These are phyloP conservation scores for Lophius americanus DNA, from an alignment of 2,797 vertebrate species.

Conservation along the genomic window DNA sequence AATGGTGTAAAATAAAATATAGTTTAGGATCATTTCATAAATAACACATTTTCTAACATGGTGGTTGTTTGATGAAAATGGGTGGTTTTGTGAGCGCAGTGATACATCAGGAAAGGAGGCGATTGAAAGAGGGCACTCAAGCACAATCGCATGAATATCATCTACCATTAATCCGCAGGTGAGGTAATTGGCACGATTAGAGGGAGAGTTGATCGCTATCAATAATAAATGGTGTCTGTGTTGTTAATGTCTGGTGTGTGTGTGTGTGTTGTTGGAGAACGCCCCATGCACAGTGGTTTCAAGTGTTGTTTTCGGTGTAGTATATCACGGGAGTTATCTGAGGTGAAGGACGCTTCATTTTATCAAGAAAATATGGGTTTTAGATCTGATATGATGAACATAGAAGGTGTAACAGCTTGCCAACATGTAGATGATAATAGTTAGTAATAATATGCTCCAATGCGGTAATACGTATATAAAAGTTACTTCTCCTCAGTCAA, in stretches of 20 bases:
- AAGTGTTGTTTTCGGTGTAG: conserved; percentile 60
- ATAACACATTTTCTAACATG: background rate
- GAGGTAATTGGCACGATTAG: conserved; percentile 42
- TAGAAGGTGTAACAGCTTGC: conserved; percentile 24
- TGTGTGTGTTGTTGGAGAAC: conserved; percentile 11
- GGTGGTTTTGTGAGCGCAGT: background rate
- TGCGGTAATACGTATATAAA: background rate
- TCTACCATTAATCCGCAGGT: conserved; percentile 35
- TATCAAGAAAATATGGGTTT: conserved; percentile 19
- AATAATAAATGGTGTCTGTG: conserved; percentile 60
- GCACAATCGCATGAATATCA: conserved; percentile 16
- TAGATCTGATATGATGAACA: conserved; percentile 19
- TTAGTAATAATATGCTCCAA: too few species aligned
- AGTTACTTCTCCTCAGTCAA: conserved; percentile 32
- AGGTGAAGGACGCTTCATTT: conserved; percentile 60
- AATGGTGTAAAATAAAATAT: background rate
- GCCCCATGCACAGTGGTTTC: conserved; percentile 56
- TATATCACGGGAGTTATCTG: conserved; percentile 61
- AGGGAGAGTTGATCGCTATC: conserved; percentile 49
- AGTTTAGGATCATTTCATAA: background rate
- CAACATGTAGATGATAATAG: background rate
- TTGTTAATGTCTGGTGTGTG: conserved; percentile 12
- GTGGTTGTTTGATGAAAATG: background rate
- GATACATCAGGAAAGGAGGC: background rate
- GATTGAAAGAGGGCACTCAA: background rate